Evolutionary conservation across 2,113 vertebrate genomes (phyloP), one percentile per base, ranked within the genome.

Genomic region (Hypanus sabinus): DNA sequence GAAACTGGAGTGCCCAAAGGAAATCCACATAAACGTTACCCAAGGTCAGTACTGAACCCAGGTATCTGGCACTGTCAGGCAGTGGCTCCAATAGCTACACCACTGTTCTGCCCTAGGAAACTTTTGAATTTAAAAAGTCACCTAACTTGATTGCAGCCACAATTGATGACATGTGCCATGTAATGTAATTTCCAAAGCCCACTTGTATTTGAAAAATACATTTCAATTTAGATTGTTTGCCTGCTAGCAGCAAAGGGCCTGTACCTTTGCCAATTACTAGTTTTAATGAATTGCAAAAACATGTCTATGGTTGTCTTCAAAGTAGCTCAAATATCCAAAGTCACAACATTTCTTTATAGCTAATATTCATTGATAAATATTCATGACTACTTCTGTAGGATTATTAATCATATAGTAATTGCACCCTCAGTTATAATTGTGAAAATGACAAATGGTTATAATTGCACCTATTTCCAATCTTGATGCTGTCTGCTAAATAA

Each of bases 361-460:
- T 57, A 77, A 60, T 55, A 80, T 94, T 33, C 76, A 94, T 65
- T 95, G 94, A 95, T 95, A 95, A 96, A 94, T 95, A 96, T 94
- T 96, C 95, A 96, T 95, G 95, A 96, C 97, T 97, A 97, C 97
- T 95, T 96, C 96, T 97, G 95, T 46, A 93, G 68, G 91, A 55
- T 93, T 93, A 93, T 93, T 93, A 93, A 93, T 93, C 91, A 93
- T 36, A 93, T 55, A 73, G 38, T 70, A 93, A 93, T 93, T 93
- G 91, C 94, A 95, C 94, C 94, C 95, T 92, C 95, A 94, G 96
- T 97, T 96, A 96, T 95, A 96, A 96, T 96, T 95, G 95, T 96
- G 97, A 94, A 96, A 96, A 95, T 97, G 97, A 98, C 96, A 96
- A 97, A 98, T 97, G 96, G 96, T 95, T 96, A 96, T 96, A 95